These are phyloP conservation scores for Malurus melanocephalus DNA, from an alignment of 2,113 vertebrate species.

Conservation along the genomic window DNA sequence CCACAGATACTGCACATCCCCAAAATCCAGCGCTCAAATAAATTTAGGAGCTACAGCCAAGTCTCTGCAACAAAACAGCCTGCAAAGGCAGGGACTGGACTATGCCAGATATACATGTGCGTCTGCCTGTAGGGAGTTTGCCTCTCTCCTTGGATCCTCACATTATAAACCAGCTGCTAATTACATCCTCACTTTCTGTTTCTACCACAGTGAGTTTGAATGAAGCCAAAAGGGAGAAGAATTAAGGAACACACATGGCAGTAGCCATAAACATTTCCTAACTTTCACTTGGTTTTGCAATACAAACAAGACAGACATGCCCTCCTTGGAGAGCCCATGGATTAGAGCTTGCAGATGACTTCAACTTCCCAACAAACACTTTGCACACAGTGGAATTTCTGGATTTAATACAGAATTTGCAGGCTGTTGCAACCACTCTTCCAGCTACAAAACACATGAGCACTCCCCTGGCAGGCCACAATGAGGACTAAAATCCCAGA, in stretches of 20 bases:
- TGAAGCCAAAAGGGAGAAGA: not conserved
- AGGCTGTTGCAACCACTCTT: not conserved
- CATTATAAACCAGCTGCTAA: not conserved
- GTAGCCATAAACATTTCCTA: not conserved
- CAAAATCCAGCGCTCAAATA: not conserved
- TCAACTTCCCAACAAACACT: not conserved
- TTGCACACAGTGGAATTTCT: not conserved
- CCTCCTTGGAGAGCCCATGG: not conserved
- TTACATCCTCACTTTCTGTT: conserved; percentile 10
- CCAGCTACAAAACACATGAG: not conserved
- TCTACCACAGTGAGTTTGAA: not conserved
- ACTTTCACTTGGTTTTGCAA: conserved; percentile 23
- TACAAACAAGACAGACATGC: not conserved
- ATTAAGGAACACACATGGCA: not conserved
- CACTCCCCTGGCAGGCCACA: accelerated
- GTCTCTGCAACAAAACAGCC: not conserved
- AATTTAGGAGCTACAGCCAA: not conserved
- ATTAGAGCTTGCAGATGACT: not conserved
- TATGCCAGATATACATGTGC: not conserved
- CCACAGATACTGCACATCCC: accelerated
- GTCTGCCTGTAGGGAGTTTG: not conserved
- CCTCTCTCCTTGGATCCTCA: not conserved
- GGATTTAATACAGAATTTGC: not conserved
- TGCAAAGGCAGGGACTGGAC: not conserved
- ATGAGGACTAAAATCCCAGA: not conserved